Conservation (phyloP, 2,888 invertebrate genomes). For the Phengaris arion region DNA sequence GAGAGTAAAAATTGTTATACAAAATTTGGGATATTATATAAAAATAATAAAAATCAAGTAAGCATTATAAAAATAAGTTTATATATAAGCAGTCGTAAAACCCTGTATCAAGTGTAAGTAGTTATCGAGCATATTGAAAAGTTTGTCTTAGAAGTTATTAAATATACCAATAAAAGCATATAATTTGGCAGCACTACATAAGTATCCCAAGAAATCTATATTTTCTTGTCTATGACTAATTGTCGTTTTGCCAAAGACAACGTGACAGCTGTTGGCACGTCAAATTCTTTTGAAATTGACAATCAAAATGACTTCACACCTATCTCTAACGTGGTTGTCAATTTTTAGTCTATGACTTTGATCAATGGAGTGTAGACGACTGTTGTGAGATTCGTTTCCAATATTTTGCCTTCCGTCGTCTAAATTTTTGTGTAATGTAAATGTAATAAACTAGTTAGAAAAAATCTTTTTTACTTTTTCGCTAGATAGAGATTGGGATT, state of each 20-base stretch:
- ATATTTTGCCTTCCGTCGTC: slow-evolving; percentile 71
- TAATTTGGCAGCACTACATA: background rate
- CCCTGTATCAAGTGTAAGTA: too few relatives aligned
- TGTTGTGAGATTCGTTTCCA: slow-evolving; percentile 71
- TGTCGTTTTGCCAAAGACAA: slow-evolving; percentile 48
- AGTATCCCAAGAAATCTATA: slow-evolving; percentile 66
- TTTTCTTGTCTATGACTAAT: slow-evolving; percentile 59
- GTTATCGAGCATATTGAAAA: too few relatives aligned
- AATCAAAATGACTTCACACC: slow-evolving; percentile 27
- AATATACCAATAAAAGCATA: background rate
- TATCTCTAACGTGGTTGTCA: slow-evolving; percentile 35
- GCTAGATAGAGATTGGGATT: slow-evolving; percentile 54
- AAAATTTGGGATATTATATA: too few relatives aligned
- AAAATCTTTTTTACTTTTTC: slow-evolving; percentile 61
- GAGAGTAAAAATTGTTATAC: too few relatives aligned
- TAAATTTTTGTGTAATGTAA: slow-evolving; percentile 67
- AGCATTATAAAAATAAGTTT: too few relatives aligned
- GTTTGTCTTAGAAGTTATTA: background rate
- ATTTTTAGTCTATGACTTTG: slow-evolving; percentile 68
- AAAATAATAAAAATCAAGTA: too few relatives aligned
- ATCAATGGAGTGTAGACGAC: slow-evolving; percentile 68
- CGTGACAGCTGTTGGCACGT: slow-evolving; percentile 47
- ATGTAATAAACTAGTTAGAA: slow-evolving; percentile 67
- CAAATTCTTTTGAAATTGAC: slow-evolving; percentile 35
- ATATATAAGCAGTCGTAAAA: too few relatives aligned